Conservation (phyloP, 2,888 invertebrate species). For the Gari tellinella region DNA sequence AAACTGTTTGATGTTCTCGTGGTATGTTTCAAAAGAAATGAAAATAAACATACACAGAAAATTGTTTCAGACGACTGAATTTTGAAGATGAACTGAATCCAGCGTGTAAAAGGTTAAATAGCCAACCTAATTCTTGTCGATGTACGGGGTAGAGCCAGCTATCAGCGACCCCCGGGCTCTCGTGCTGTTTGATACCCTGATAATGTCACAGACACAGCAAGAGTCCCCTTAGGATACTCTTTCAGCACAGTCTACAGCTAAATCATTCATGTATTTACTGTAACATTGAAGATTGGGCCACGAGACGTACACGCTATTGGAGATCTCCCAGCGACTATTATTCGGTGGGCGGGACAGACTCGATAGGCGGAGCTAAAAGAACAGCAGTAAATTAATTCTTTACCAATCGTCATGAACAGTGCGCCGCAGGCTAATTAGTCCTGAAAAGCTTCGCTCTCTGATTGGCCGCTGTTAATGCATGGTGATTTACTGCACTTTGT, state of each 20-base stretch:
- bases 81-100: too few species aligned
- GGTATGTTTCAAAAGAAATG: too few species aligned
- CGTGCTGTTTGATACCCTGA: slow-evolving; percentile 26
- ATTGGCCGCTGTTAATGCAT: slow-evolving; percentile 44
- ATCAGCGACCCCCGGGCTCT: slow-evolving; percentile 19
- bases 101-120: too few species aligned
- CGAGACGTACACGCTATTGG: too few species aligned
- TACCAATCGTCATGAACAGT: slow-evolving; percentile 38
- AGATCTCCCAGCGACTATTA: too few species aligned
- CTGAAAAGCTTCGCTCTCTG: slow-evolving; percentile 19
- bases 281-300: too few species aligned
- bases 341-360: slow-evolving; percentile 43
- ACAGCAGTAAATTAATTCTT: slow-evolving; percentile 55
- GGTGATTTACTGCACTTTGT: slow-evolving; percentile 55
- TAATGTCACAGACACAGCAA: slow-evolving; percentile 47
- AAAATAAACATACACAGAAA: too few species aligned
- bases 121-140: slow-evolving; percentile 1
- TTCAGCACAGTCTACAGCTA: too few species aligned
- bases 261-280: too few species aligned
- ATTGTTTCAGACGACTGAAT: too few species aligned
- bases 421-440: slow-evolving; percentile 53
- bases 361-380: slow-evolving; percentile 23
- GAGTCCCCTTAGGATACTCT: slow-evolving; percentile 16
- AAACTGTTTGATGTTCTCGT: too few species aligned
- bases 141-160: slow-evolving; percentile 30